These are phyloP conservation scores for Dascillus cervinus DNA, from an alignment of 2,888 invertebrate species.

Conservation along the genomic window DNA sequence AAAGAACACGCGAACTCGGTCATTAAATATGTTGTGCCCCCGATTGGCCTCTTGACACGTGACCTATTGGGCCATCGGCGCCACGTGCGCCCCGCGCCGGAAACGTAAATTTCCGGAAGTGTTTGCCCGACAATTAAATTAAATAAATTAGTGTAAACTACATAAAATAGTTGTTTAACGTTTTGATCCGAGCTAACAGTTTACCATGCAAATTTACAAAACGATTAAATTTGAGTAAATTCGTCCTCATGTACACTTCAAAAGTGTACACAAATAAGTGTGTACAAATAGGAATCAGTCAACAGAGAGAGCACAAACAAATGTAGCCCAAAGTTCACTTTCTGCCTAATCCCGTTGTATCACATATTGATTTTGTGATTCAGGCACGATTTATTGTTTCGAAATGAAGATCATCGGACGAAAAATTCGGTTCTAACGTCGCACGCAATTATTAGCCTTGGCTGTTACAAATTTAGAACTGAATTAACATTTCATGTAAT, in stretches of 20 bases:
- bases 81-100: background rate
- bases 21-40: conserved; percentile 18
- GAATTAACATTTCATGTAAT: too few species aligned
- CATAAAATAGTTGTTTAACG: conserved; percentile 22
- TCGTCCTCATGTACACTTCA: conserved; percentile 6
- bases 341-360: conserved; percentile 5
- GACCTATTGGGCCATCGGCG: conserved; percentile 11
- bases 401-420: too few species aligned
- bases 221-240: conserved; percentile 29
- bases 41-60: conserved; percentile 26
- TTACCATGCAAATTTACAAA: conserved; percentile 31
- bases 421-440: too few species aligned
- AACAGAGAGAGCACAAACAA: conserved; percentile 19
- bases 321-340: conserved; percentile 11
- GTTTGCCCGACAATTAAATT: too few species aligned
- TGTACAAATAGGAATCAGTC: conserved; percentile 22
- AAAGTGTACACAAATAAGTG: conserved; percentile 14
- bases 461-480: too few species aligned
- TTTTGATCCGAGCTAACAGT: conserved; percentile 25
- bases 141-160: conserved; percentile 24
- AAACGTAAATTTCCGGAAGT: background rate
- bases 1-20: conserved; percentile 15
- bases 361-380: conserved; percentile 13
- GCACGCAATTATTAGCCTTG: too few species aligned
- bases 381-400: conserved; percentile 2